Percentiles rank a stretch among this genome's conserved stretches.
phyloP scores from a whole-genome alignment of 2,113 vertebrate genomes.

The Tonatia bakeri region DNA sequence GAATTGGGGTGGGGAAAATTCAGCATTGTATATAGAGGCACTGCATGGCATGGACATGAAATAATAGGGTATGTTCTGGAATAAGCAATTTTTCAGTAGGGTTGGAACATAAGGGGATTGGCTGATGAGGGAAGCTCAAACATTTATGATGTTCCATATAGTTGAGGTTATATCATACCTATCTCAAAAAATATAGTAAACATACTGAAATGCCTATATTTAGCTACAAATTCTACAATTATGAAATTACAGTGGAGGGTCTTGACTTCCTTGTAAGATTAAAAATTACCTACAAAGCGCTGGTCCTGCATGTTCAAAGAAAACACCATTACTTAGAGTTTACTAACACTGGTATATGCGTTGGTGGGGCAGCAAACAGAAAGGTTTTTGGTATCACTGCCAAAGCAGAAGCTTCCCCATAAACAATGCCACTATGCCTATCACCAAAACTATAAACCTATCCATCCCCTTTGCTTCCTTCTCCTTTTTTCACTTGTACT shows the following conservation, averaged over 20 bases:
- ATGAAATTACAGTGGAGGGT: neutral
- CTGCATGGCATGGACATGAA: neutral
- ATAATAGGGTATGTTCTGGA: neutral
- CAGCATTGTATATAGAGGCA: neutral
- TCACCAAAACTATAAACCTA: neutral
- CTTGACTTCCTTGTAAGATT: neutral
- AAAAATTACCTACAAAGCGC: neutral
- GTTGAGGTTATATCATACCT: neutral
- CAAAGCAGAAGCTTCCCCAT: constrained; percentile 1
- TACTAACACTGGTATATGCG: neutral
- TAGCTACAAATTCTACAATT: constrained; percentile 2
- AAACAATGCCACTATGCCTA: neutral
- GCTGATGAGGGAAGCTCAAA: neutral
- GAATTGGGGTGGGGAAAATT: neutral
- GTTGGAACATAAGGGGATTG: neutral
- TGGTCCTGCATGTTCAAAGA: neutral
- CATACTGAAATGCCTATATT: neutral
- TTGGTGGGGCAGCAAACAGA: neutral
- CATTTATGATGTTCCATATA: neutral
- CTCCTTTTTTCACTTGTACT: neutral
- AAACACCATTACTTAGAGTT: neutral
- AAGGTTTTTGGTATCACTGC: neutral
- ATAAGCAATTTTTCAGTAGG: neutral
- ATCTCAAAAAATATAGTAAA: neutral
- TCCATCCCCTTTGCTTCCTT: neutral